Percentiles rank a stretch among this genome's conserved stretches.
Conservation (phyloP, 2,113 vertebrate species). For the Gopherus flavomarginatus region DNA sequence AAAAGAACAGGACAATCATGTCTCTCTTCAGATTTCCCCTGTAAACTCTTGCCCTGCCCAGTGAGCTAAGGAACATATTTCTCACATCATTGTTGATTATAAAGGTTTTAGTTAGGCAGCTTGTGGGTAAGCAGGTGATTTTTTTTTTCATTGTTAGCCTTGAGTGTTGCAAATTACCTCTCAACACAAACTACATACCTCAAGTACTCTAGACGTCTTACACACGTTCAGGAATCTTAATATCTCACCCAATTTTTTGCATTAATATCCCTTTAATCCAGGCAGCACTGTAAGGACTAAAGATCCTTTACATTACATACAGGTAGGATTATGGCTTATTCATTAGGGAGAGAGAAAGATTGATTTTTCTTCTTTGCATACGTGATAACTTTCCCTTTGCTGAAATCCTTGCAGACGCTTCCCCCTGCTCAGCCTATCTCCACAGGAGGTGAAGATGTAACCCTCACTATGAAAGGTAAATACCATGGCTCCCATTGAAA, state of each 20-base stretch:
- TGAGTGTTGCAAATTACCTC: conserved; percentile 49
- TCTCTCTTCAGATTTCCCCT: conserved; percentile 18
- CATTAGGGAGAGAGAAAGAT: conserved; percentile 39
- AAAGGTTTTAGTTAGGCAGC: conserved; percentile 15
- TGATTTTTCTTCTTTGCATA: conserved; percentile 9
- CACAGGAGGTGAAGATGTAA: conserved; percentile 43
- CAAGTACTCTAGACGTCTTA: conserved; percentile 34
- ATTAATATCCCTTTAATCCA: conserved; percentile 74
- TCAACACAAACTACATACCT: conserved; percentile 33
- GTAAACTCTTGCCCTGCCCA: neutral
- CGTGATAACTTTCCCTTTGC: conserved; percentile 52
- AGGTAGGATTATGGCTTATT: conserved; percentile 70
- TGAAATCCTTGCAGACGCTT: conserved; percentile 27
- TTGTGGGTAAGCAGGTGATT: conserved; percentile 31
- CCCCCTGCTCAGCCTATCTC: conserved; percentile 1
- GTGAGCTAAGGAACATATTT: conserved; percentile 6
- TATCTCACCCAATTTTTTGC: conserved; percentile 49
- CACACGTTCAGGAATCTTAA: conserved; percentile 53
- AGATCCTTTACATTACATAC: conserved; percentile 72
- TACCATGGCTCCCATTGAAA: conserved; percentile 28
- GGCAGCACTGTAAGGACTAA: conserved; percentile 59
- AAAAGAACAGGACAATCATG: conserved; percentile 36
- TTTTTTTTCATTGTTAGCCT: conserved; percentile 17
- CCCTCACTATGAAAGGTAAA: conserved; percentile 60
- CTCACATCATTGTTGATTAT: conserved; percentile 32